phyloP scores from a whole-genome alignment of 2,797 vertebrate genomes.

The Mastacembelus armatus region DNA sequence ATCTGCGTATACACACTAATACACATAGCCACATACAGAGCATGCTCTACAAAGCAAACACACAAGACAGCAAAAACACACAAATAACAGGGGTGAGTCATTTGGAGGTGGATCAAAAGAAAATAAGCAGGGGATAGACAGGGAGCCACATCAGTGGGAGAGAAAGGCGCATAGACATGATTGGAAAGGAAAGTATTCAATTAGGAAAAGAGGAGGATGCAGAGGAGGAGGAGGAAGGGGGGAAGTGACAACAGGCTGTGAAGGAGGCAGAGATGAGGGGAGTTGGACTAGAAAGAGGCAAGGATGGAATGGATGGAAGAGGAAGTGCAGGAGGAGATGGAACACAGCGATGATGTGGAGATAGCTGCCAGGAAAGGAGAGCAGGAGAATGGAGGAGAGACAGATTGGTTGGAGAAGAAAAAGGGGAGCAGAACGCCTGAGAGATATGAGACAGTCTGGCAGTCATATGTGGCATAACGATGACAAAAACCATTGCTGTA shows the following conservation, averaged over 20 bases:
- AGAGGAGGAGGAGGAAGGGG: background rate
- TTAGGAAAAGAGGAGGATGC: slow-evolving; percentile 8
- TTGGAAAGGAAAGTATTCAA: slow-evolving; percentile 29
- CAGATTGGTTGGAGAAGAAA: slow-evolving; percentile 52
- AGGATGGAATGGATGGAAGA: slow-evolving; percentile 24
- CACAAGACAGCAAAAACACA: slow-evolving; percentile 12
- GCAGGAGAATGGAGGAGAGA: slow-evolving; percentile 43
- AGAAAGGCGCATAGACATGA: slow-evolving; percentile 34
- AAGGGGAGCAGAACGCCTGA: slow-evolving; percentile 35
- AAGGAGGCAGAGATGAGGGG: slow-evolving; percentile 47
- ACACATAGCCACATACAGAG: slow-evolving; percentile 17
- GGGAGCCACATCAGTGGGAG: slow-evolving; percentile 11
- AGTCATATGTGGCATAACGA: slow-evolving; percentile 61
- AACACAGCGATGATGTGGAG: slow-evolving; percentile 44
- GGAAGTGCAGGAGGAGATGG: slow-evolving; percentile 34
- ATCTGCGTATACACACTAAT: slow-evolving; percentile 23
- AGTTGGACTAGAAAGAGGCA: slow-evolving; percentile 40
- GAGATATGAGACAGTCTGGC: slow-evolving; percentile 45
- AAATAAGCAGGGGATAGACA: slow-evolving; percentile 16
- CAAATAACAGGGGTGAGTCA: slow-evolving; percentile 56
- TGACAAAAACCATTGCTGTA: slow-evolving; percentile 53
- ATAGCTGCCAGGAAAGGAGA: slow-evolving; percentile 50
- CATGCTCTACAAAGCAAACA: slow-evolving; percentile 16
- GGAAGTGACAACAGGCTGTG: slow-evolving; percentile 49
- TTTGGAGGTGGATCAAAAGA: slow-evolving; percentile 37